Base-by-base conservation (phyloP, 2,888 invertebrate genomes). In the Trachelus troglodyta region DNA sequence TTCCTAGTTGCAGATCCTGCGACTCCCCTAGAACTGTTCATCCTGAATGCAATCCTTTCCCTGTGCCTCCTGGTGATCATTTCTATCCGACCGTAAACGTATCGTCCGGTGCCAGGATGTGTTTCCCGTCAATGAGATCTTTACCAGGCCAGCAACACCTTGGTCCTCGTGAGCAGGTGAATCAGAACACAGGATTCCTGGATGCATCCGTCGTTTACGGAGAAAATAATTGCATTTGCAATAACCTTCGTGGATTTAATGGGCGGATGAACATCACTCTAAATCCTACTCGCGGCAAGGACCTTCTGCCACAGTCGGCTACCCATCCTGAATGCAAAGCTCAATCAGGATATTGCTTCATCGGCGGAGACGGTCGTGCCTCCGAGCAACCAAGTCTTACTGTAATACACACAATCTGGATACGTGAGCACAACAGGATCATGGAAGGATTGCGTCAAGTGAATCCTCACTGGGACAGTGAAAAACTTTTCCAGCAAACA, bases 41-140 rank as follows among this genome's bases (percentile, higher is more conserved):
- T 90, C 97, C 97, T 0, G 98, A 98, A 89, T 98, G 98, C 89
- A 96, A 96, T 92, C 98, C 98, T 0, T 97, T 98, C 92, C 96
- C 96, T 0, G 95, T 98, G 0, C 98, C 98, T 0, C 91, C 95
- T 0, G 96, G 97, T 0, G 98, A 98, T 91, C 96, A 97, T 81
- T 97, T 96, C 91, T 98, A 97, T 90, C 97, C 98, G 0, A 96
- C 97, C 81, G 94, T 96, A 56, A 97, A 98, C 89, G 94, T 95
- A 12, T 95, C 96, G 0, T 96, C 96, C 3, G 98, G 98, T 0
- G 95, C 95, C 78, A 93, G 96, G 23, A 93, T 97, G 84, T 98
- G 98, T 92, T 97, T 98, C 92, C 98, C 98, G 0, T 98, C 98
- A 91, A 98, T 98, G 95, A 94, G 98, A 88, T 98, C 98, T 75